A percentile compares a stretch with the other conserved stretches of the same genome.
Conservation (phyloP, 2,113 vertebrate species). For the Thamnaconus septentrionalis region DNA sequence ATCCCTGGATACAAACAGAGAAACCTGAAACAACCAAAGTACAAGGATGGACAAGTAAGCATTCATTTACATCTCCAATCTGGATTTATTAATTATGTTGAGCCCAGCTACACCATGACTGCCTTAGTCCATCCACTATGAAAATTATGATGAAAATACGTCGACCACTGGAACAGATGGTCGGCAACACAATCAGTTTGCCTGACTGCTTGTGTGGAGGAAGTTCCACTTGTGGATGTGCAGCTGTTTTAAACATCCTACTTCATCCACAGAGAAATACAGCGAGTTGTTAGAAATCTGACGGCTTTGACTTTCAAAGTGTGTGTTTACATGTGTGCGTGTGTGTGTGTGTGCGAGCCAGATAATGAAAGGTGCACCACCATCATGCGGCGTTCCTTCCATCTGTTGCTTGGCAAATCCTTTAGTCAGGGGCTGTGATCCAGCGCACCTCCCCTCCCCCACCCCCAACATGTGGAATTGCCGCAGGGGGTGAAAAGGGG, state of each 20-base stretch:
- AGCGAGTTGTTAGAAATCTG: not conserved
- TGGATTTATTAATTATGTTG: too few relatives aligned
- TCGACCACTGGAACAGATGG: slow-evolving; percentile 27
- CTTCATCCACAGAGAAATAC: not conserved
- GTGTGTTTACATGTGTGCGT: not conserved
- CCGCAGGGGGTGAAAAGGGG: slow-evolving; percentile 23
- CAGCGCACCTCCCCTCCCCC: not conserved
- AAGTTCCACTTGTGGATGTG: slow-evolving; percentile 5
- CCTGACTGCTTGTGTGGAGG: slow-evolving; percentile 9
- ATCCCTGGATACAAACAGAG: too few relatives aligned
- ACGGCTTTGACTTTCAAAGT: not conserved
- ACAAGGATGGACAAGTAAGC: too few relatives aligned
- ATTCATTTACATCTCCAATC: too few relatives aligned
- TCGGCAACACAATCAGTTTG: slow-evolving; percentile 13
- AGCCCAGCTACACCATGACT: not conserved
- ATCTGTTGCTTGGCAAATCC: slow-evolving; percentile 58
- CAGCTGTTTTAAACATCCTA: not conserved
- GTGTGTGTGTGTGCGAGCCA: slow-evolving; percentile 1
- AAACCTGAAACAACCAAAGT: too few relatives aligned
- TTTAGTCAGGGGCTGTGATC: slow-evolving; percentile 35
- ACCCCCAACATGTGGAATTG: slow-evolving; percentile 30
- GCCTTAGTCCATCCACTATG: not conserved
- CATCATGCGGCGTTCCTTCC: slow-evolving; percentile 39
- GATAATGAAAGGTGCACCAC: slow-evolving; percentile 22
- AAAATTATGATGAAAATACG: slow-evolving; percentile 9